phyloP scores from a whole-genome alignment of 2,888 invertebrate genomes.

The Dyspetes luteomarginatus region DNA sequence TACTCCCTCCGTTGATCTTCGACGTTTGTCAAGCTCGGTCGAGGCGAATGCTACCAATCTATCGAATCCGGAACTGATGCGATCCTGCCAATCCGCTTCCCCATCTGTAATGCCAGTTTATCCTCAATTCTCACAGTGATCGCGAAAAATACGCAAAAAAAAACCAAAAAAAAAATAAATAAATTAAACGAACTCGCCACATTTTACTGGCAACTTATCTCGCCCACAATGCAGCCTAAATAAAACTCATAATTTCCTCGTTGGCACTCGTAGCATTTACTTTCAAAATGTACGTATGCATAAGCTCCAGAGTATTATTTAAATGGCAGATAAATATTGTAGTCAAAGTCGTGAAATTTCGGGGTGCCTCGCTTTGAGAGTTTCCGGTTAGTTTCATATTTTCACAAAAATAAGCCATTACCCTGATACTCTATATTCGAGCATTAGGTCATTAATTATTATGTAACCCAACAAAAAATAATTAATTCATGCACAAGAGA shows the following conservation, averaged over 20 bases:
- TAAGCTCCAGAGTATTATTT: too few relatives aligned
- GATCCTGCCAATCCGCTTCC: conserved; percentile 96
- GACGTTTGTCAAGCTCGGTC: conserved; percentile 94
- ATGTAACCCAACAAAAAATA: background rate
- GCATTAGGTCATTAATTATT: too few relatives aligned
- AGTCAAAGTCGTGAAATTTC: too few relatives aligned
- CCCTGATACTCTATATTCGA: conserved; percentile 16
- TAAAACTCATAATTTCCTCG: too few relatives aligned
- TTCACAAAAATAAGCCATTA: conserved; percentile 82
- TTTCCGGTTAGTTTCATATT: conserved; percentile 69
- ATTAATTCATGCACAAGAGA: conserved; percentile 26
- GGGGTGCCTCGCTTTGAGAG: conserved; percentile 25
- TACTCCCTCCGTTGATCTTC: conserved; percentile 92
- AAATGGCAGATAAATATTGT: too few relatives aligned
- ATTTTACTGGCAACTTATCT: conserved; percentile 11
- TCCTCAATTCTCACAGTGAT: conserved; percentile 55
- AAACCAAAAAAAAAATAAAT: too few relatives aligned
- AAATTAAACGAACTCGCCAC: too few relatives aligned
- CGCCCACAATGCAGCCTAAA: conserved; percentile 21
- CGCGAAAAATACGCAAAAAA: background rate
- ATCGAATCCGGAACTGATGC: conserved; percentile 96
- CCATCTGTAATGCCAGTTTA: conserved; percentile 85
- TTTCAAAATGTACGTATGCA: too few relatives aligned
- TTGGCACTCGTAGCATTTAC: too few relatives aligned
- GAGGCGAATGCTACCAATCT: conserved; percentile 96